Base-by-base conservation (phyloP, 1,140 invertebrate genomes). In the Drosophila equinoxialis region DNA sequence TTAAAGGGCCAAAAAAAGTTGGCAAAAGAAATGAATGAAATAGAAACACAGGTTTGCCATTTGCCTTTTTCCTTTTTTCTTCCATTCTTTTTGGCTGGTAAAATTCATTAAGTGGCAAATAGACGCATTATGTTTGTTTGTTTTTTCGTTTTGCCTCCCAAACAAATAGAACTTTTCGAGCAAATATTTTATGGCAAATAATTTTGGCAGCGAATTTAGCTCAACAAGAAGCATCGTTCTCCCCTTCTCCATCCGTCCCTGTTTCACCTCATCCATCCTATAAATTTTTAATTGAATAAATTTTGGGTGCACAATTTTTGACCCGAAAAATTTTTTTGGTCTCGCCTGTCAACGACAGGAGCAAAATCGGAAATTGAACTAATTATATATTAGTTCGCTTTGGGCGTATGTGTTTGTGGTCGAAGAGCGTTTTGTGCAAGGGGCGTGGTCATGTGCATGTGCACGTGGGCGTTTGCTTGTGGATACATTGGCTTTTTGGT, bases 51-150 rank as follows among this genome's bases (percentile, higher is more conserved):
- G 83, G 83, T 87, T 87, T 80, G 65, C 83, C 83, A 87, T 87
- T 87, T 87, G 70, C 65, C 60, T 57, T 57, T 57, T 42, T 26
- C 54, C 68, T 20, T 62, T 54, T 55, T 37, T 64, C 68, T 42
- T 57, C 54, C n/a, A 61, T 61, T 65, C 55, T 70, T 45, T 57
- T 48, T 45, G 41, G 54, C 58, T 33, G 69, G 69, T 69, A 79
- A 73, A 81, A 79, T 87, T 80, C 83, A 87, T 87, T 87, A 87
- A 83, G 79, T 87, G 83, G 77, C 84, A 87, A 83, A 87, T 80
- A 87, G 79, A 83, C 84, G 84, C 83, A 87, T 87, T 89, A 83
- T 87, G 77, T 74, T 80, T 69, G 68, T 68, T 71, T 57, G 64
- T 59, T 23, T 62, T 69, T 48, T n/a, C 17, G 7, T 64, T 2